Evolutionary conservation across 2,888 invertebrate genomes (phyloP), one percentile per base, ranked within the genome.

Genomic region (Ormyrus nitidulus): DNA sequence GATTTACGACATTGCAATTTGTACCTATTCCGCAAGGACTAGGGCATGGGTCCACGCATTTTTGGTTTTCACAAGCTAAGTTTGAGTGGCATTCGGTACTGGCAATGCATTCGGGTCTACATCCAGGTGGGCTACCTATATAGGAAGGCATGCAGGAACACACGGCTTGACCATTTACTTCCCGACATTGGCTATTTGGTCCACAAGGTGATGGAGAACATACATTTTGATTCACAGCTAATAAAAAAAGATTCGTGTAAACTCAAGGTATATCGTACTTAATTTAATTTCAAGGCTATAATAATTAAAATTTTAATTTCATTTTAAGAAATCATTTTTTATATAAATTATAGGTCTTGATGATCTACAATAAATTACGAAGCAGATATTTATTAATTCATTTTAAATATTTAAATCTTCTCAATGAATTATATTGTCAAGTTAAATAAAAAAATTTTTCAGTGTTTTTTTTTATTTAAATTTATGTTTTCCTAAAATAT

Each of bases 31-130:
- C 92, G 84, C 94, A 94, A 34, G 92, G 92, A 71, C 92, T 92
- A 7, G 92, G 92, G 85, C 95, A 95, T 11, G 95, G 95, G 88
- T 95, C 93, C 11, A 87, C 86, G 85, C 95, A 95, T 89, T 94
- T 94, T 84, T 93, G 93, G 84, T 93, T 93, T 44, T 93, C 89
- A 85, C 95, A 95, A 10, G 95, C 94, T 86, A 92, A 92, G 83
- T 93, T 92, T 6, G 90, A 88, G 0, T 92, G 85, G 88, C 95
- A 95, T 85, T 95, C 94, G 0, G 93, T 91, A 86, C 93, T 94
- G 62, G 92, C 91, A 8, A 92, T 92, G 87, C 95, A 95, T 88
- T 95, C 94, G 8, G 95, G 94, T 82, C 94, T 90, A 86, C 95
- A 95, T 78, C 91, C 91, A 44, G 94, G 94, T 19, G 95, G 94